Percentiles rank a stretch among this genome's conserved stretches.
Conservation (phyloP, 2,113 vertebrate species). For the Onychostruthus taczanowskii region DNA sequence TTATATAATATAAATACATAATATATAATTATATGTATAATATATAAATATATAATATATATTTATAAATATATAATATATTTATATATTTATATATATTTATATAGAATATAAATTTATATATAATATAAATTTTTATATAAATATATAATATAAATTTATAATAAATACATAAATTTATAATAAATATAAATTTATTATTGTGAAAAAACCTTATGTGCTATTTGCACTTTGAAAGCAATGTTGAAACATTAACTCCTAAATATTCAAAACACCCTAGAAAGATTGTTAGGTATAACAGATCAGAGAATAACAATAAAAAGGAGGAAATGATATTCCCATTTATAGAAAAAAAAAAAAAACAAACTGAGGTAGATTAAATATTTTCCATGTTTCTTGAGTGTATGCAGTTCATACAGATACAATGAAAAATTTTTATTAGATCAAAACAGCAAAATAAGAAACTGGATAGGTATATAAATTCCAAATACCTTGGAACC, state of each 20-base stretch:
- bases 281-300: not conserved
- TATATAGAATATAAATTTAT: too few relatives aligned
- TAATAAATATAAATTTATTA: not conserved
- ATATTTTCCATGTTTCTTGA: not conserved
- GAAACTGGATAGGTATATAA: not conserved
- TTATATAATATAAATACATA: too few relatives aligned
- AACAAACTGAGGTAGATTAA: not conserved
- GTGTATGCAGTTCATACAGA: not conserved
- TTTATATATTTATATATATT: too few relatives aligned
- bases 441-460: not conserved
- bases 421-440: not conserved
- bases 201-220: not conserved
- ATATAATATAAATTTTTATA: too few relatives aligned
- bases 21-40: too few relatives aligned
- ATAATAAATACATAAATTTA: too few relatives aligned
- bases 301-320: not conserved
- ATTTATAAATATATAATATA: too few relatives aligned
- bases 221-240: constrained; percentile 10
- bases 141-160: too few relatives aligned
- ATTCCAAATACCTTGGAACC: not conserved
- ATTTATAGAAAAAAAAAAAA: not conserved
- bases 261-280: not conserved
- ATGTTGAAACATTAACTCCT: not conserved
- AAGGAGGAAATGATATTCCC: not conserved
- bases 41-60: too few relatives aligned